Evolutionary conservation across 2,888 invertebrate species (phyloP).

Genomic region (Ditula angustiorana): DNA sequence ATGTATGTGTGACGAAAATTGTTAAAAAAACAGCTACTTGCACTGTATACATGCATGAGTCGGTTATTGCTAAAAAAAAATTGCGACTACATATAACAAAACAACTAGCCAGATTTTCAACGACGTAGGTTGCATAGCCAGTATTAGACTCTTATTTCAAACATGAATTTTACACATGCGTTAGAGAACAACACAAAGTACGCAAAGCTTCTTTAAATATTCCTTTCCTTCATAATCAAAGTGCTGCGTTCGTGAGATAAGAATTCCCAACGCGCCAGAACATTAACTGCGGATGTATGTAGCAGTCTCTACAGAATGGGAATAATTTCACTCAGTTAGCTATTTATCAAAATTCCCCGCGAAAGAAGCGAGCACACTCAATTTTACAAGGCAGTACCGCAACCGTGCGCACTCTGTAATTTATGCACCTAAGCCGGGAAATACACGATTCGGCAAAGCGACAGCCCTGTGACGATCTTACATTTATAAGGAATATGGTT

Average conservation of each 20-base stretch:
- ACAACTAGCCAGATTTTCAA: not conserved
- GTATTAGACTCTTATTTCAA: constrained; percentile 47
- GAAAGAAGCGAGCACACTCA: constrained; percentile 58
- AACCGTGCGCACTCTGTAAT: constrained; percentile 55
- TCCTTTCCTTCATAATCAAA: constrained; percentile 81
- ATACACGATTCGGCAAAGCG: constrained; percentile 35
- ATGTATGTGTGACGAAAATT: too few relatives aligned
- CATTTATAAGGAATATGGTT: not conserved
- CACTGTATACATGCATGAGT: too few relatives aligned
- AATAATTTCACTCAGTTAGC: constrained; percentile 74
- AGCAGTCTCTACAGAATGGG: constrained; percentile 65
- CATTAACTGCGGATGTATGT: constrained; percentile 59
- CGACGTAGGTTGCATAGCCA: not conserved
- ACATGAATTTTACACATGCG: constrained; percentile 77
- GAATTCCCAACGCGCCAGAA: constrained; percentile 75
- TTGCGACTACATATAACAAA: too few relatives aligned
- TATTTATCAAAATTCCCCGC: constrained; percentile 77
- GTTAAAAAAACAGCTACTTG: too few relatives aligned
- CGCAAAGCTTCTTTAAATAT: constrained; percentile 79
- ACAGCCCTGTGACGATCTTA: constrained; percentile 14
- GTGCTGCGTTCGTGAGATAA: constrained; percentile 81
- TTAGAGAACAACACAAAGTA: constrained; percentile 72
- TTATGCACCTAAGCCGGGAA: constrained; percentile 58
- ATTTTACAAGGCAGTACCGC: constrained; percentile 58
- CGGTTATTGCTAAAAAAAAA: too few relatives aligned